Evolutionary conservation across 2,797 vertebrate species (phyloP), one percentile per base, ranked within the genome.

Genomic region (Phrynocephalus vlangalii): DNA sequence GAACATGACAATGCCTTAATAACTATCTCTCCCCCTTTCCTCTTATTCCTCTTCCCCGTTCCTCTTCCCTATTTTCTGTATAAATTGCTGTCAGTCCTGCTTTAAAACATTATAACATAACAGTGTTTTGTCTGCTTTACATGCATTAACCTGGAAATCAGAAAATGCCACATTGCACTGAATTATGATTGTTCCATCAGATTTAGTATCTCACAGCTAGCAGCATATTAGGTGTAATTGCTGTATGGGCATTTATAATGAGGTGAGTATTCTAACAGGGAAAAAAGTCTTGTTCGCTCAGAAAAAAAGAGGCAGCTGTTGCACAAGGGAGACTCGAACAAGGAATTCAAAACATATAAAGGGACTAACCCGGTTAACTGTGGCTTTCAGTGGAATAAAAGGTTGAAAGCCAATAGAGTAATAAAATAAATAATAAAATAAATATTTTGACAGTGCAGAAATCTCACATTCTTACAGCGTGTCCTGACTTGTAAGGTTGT

Each of bases 341-440:
- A 92, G 91, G 88, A 94, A 90, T 92, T 85, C 93, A 84, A 86
- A 86, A 52, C 86, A 89, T 50, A 87, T 88, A 91, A 16, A 93
- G 28, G 84, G 44, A 91, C 78, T 82, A 90, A 87, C 86, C 89
- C 93, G 92, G 91, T 93, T 93, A 92, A 72, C 85, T 33, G 20
- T 8, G 87, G 87, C 72, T 90, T 88, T 90, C 90, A 92, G 88
- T 20, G 86, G 88, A 94, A 92, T 78, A 82, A 87, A 89, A 83
- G 24, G 87, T 92, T 94, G 90, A 86, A 92, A 91, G 84, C 94
- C 92, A 94, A 94, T 93, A 93, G 91, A 91, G 88, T 92, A 92
- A 89, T 90, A 18, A 63, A 66, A 66, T 66, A 24, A 16, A n/a
- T 92, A 92, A 89, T 90, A 18, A 63, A 66, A 66, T 66, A 24